Evolutionary conservation across 2,888 invertebrate species (phyloP), one percentile per base, ranked within the genome.

Genomic region (Cheilosia pagana): DNA sequence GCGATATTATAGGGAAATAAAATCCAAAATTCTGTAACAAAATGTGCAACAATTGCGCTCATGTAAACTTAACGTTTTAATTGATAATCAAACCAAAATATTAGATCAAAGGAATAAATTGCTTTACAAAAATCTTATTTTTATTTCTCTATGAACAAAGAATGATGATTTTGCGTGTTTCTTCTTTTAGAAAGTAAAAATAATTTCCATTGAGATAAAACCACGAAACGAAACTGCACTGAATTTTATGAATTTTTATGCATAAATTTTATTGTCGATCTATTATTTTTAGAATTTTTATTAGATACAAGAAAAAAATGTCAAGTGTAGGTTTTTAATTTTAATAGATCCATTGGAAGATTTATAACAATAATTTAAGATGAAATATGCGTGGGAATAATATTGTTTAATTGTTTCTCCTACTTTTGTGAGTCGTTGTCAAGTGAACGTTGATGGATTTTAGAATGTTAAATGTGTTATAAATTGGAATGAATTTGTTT

Each of bases 271-370:
- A 45, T 55, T 31, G 14, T 35, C 25, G 16, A 48, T 39, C 19
- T 35, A 25, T 43, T 74, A 74, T 74, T 74, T 74, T 63, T 74
- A 74, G 74, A 63, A 28, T 62, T 31, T 28, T 43, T n/a, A 52
- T 43, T 53, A 19, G 19, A 25, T 43, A 16, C 5, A 35, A 35
- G 12, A 35, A 35, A 41, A 19, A 19, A n/a, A 16, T n/a, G n/a
- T 25, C 25, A 5, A 4, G 25, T 5, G 25, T 0, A 25, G 3
- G 25, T 6, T 7, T 2, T 31, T 8, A 31, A 35, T 35, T n/a
- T n/a, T n/a, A n/a, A n/a, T 35, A 3, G 12, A 25, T 12, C 3
- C 3, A 3, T 10, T 35, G 8, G 10, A 3, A 35, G 12, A 3
- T 12, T n/a, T n/a, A n/a, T 35, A 35, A 12, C 12, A 10, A 35